These are phyloP conservation scores for Caenorhabditis virilis DNA, from an alignment of 2,888 invertebrate species.

Conservation along the genomic window DNA sequence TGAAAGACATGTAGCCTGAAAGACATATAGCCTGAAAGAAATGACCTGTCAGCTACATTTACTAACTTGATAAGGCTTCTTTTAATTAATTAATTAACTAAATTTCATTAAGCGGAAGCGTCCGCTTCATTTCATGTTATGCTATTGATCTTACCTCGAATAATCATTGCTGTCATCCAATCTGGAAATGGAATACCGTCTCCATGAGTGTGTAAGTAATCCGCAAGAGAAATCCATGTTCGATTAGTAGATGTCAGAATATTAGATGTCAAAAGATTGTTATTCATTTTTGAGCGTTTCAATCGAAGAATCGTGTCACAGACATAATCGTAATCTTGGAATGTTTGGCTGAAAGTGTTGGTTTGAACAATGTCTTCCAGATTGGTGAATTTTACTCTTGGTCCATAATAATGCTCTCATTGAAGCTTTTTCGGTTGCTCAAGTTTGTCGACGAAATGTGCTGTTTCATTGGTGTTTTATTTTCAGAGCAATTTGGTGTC, in stretches of 20 bases:
- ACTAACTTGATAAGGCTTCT: too few relatives aligned
- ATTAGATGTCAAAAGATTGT: neutral
- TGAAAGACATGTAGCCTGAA: too few relatives aligned
- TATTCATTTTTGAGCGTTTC: slow-evolving; percentile 10
- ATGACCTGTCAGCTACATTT: too few relatives aligned
- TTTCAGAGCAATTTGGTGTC: too few relatives aligned
- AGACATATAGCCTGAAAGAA: too few relatives aligned
- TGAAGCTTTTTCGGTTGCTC: slow-evolving; percentile 26
- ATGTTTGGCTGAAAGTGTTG: slow-evolving; percentile 15
- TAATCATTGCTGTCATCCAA: slow-evolving; percentile 21
- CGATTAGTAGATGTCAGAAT: slow-evolving; percentile 15
- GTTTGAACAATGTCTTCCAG: neutral
- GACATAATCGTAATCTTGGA: slow-evolving; percentile 17
- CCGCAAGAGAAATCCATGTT: slow-evolving; percentile 7
- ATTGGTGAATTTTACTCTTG: slow-evolving; percentile 7
- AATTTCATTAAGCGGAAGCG: too few relatives aligned
- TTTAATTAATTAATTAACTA: too few relatives aligned
- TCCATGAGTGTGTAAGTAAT: slow-evolving; percentile 13
- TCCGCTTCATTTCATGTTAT: too few relatives aligned
- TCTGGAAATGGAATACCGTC: slow-evolving; percentile 26
- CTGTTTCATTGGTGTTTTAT: slow-evolving; percentile 28
- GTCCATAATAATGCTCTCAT: slow-evolving; percentile 30
- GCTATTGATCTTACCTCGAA: slow-evolving; percentile 9
- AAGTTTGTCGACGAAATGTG: slow-evolving; percentile 20
- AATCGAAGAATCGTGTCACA: neutral